Base-by-base conservation (phyloP, 2,797 vertebrate genomes). In the Enteromius afrohamiltoni region DNA sequence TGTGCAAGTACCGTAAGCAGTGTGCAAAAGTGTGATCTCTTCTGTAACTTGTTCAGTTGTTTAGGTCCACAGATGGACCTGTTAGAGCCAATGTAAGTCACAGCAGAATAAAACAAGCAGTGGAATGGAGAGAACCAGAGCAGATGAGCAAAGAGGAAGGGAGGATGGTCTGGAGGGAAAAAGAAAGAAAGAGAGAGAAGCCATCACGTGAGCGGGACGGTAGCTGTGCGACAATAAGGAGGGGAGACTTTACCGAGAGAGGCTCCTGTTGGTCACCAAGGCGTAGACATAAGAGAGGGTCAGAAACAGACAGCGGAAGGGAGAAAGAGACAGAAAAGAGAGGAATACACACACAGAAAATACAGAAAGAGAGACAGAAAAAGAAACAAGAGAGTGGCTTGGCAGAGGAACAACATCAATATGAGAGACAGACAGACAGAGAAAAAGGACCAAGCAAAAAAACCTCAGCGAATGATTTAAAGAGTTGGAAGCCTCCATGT, bases 111-210 rank as follows among this genome's bases (percentile, higher is more conserved):
- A 75, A 79, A 73, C 75, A 85, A 73, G 80, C 76, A 70, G 55
- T 77, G 60, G 29, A 45, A 60, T 83, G 67, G 60, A 75, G 34
- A 70, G 29, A 67, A 68, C 45, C 34, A 82, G 82, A 88, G 82
- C 34, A 16, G 11, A 80, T 78, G 75, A 53, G 40, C 70, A 34
- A 83, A 55, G 80, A 79, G 79, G 83, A 84, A 80, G 78, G 73
- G 77, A 70, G 67, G 68, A 85, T 79, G 47, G 80, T 71, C 60
- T 78, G 87, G 37, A 81, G 85, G 37, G 79, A 91, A 91, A 94
- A 93, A 93, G 93, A 94, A 94, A 94, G 92, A 94, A 92, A 94
- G 94, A 94, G 91, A 89, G 92, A 93, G 91, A 93, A 92, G 94
- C 92, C 90, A 93, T 91, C 91, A 88, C 90, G 85, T 84, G 88